These are phyloP conservation scores for Furcula furcula DNA, from an alignment of 2,888 invertebrate species.

Conservation along the genomic window DNA sequence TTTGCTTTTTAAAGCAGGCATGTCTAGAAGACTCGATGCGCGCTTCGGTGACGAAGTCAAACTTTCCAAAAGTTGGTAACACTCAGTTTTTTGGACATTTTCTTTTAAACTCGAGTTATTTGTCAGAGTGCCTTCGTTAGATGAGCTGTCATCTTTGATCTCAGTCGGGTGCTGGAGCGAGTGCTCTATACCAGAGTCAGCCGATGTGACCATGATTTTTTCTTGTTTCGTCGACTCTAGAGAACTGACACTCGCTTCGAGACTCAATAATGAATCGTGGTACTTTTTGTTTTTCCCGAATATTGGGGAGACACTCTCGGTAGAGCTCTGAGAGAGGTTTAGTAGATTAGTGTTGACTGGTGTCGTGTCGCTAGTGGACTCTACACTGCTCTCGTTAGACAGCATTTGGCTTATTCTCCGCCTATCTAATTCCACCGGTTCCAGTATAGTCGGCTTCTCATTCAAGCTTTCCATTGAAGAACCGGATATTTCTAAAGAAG, in stretches of 20 bases:
- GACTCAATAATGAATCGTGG: conserved; percentile 71
- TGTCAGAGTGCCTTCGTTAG: conserved; percentile 77
- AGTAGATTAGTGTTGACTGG: conserved; percentile 61
- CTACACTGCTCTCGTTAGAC: conserved; percentile 68
- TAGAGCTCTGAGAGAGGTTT: conserved; percentile 71
- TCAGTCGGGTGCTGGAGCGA: conserved; percentile 67
- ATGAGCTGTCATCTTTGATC: conserved; percentile 64
- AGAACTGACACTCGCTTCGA: conserved; percentile 76
- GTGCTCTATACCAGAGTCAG: conserved; percentile 75
- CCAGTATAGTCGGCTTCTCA: conserved; percentile 48
- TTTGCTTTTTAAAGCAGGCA: conserved; percentile 68
- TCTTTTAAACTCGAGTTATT: conserved; percentile 70
- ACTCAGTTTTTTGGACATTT: conserved; percentile 44
- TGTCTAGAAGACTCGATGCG: conserved; percentile 66
- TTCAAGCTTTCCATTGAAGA: conserved; percentile 77
- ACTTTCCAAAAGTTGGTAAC: conserved; percentile 44
- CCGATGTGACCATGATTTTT: conserved; percentile 68
- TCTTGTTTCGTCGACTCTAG: conserved; percentile 69
- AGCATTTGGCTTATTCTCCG: conserved; percentile 52
- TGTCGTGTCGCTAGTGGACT: conserved; percentile 67
- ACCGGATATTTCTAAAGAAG: conserved; percentile 73
- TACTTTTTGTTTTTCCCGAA: conserved; percentile 67
- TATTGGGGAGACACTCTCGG: conserved; percentile 74
- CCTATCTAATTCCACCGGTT: conserved; percentile 51
- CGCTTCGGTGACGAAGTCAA: conserved; percentile 62